Evolutionary conservation across 2,888 invertebrate genomes (phyloP), one percentile per base, ranked within the genome.

Genomic region (Trachelus iudaicus): DNA sequence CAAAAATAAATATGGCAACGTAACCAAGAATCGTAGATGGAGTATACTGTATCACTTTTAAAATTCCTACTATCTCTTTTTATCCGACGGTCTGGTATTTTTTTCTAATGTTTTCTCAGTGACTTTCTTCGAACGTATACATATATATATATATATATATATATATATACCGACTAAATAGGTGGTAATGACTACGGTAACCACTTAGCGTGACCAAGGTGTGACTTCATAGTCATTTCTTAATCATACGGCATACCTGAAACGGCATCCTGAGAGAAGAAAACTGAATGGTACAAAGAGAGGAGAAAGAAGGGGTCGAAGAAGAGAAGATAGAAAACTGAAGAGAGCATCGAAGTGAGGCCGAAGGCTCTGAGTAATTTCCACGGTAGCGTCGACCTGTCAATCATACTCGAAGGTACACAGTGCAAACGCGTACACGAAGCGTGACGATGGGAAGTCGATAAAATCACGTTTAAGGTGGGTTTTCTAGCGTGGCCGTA

Each of bases 201-300:
- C 71, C 75, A 30, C 56, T 77, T 75, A 77, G 75, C 77, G 75
- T 40, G n/a, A 73, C 31, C 75, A 69, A 74, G 77, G 75, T 75
- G 77, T 75, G 75, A 75, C 75, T 77, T 75, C 56, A 71, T 31
- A 71, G 71, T 71, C 71, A n/a, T 69, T 75, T 77, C 75, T 77
- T 56, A 71, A 77, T 75, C 77, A 75, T 75, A 75, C 34, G 75
- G 69, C 69, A 77, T 75, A 77, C 56, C 69, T 56, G 56, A 56
- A 56, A 56, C 56, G 56, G 23, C 56, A 23, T 56, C 23, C 9
- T 1, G 56, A 23, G 56, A 78, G 75, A 23, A 23, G 56, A 80
- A 71, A 69, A 37, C n/a, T 69, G 76, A 34, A 35, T 30, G 33
- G 34, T 73, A 15, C 68, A 6, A 31, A 33, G 30, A 56, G 37